Conservation (phyloP, 2,888 invertebrate genomes). For the Cataglyphis livida region DNA sequence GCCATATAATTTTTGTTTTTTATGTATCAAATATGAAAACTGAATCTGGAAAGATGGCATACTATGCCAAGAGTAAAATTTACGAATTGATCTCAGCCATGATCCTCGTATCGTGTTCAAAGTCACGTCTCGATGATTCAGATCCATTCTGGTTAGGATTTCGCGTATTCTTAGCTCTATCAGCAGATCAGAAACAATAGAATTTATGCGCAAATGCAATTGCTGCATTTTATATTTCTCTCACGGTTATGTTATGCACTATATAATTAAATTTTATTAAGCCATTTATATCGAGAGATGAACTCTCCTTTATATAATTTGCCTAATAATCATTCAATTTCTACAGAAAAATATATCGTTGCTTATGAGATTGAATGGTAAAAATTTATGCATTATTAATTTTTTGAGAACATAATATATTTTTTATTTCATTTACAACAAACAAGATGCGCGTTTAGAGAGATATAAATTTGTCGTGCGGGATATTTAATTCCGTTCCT, state of each 20-base stretch:
- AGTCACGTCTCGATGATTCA: slow-evolving; percentile 76
- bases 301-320: slow-evolving; percentile 2
- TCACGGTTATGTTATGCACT: background rate
- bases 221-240: background rate
- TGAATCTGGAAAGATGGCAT: slow-evolving; percentile 28
- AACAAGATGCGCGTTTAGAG: background rate
- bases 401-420: background rate
- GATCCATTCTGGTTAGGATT: slow-evolving; percentile 67
- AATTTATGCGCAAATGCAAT: slow-evolving; percentile 21
- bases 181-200: background rate
- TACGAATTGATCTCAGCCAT: slow-evolving; percentile 71
- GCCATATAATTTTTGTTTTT: background rate
- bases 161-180: slow-evolving; percentile 48
- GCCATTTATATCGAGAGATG: background rate
- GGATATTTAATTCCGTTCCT: slow-evolving; percentile 13
- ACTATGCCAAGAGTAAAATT: slow-evolving; percentile 61
- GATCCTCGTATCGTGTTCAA: slow-evolving; percentile 76
- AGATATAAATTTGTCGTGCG: background rate
- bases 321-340: background rate
- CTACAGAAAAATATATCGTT: background rate
- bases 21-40: background rate
- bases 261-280: slow-evolving; percentile 6
- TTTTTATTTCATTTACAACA: background rate
- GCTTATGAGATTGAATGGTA: background rate
- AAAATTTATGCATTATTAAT: background rate